A percentile compares a stretch with the other conserved stretches of the same genome.
phyloP scores from a whole-genome alignment of 2,113 vertebrate genomes.

The Hippotragus niger region DNA sequence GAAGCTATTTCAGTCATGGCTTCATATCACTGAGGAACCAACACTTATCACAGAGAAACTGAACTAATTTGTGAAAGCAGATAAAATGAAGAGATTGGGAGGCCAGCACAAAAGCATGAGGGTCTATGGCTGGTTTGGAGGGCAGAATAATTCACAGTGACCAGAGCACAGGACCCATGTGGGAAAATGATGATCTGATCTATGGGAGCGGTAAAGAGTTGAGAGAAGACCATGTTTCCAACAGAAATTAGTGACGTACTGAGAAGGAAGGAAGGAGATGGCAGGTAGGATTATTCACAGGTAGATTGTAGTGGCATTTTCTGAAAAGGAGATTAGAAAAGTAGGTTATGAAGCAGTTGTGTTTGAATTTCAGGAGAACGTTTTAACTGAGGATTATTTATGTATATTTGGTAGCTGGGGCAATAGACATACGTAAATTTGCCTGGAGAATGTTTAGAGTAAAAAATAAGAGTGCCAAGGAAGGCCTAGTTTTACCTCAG shows the following conservation, averaged over 20 bases:
- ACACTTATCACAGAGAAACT: not conserved
- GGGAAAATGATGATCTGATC: not conserved
- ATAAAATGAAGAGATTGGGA: not conserved
- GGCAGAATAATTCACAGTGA: not conserved
- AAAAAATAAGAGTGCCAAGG: not conserved
- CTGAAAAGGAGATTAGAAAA: not conserved
- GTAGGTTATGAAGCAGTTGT: not conserved
- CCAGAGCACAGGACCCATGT: not conserved
- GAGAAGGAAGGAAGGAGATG: not conserved
- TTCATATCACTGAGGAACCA: not conserved
- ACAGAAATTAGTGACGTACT: not conserved
- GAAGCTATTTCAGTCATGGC: not conserved
- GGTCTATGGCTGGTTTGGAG: not conserved
- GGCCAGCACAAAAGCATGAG: not conserved
- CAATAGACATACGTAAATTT: not conserved
- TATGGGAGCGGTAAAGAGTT: not conserved
- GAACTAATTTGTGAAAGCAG: not conserved
- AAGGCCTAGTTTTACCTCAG: not conserved
- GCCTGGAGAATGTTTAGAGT: not conserved
- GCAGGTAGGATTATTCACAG: not conserved
- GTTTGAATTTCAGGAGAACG: not conserved
- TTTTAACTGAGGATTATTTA: not conserved
- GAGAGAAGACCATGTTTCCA: not conserved
- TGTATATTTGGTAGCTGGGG: not conserved
- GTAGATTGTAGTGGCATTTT: not conserved